Evolutionary conservation across 1,140 invertebrate genomes (phyloP).

Genomic region (Prorops nasuta): DNA sequence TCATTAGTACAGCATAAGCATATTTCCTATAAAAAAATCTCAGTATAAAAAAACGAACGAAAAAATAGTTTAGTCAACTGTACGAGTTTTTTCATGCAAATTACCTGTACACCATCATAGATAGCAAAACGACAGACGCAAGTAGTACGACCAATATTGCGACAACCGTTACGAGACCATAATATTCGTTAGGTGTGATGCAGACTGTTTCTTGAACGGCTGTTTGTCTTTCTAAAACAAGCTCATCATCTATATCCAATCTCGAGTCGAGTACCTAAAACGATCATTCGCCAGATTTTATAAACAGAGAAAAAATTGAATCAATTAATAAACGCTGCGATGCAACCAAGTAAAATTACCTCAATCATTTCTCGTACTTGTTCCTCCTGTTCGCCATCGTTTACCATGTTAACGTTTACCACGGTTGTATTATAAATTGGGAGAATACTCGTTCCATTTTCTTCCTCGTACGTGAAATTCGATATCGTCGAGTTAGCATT

Average conservation of each 20-base stretch:
- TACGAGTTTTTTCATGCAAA: not conserved
- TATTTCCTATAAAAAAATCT: slow-evolving; percentile 42
- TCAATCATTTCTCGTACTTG: slow-evolving; percentile 85
- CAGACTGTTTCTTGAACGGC: slow-evolving; percentile 67
- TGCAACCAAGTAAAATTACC: slow-evolving; percentile 60
- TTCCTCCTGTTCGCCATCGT: slow-evolving; percentile 52
- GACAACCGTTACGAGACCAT: slow-evolving; percentile 71
- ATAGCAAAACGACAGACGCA: slow-evolving; percentile 63
- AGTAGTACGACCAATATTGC: slow-evolving; percentile 69
- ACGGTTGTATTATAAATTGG: slow-evolving; percentile 13
- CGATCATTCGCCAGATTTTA: not conserved
- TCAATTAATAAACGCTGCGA: no score
- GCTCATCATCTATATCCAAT: slow-evolving; percentile 68
- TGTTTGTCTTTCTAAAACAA: slow-evolving; percentile 59
- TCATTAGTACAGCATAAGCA: slow-evolving; percentile 44
- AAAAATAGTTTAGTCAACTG: not conserved
- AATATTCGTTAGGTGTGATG: slow-evolving; percentile 72
- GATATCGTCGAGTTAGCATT: slow-evolving; percentile 8
- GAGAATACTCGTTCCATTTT: no score
- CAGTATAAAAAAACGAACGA: not conserved
- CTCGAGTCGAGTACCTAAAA: slow-evolving; percentile 67
- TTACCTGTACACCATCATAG: slow-evolving; percentile 69
- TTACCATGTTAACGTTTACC: slow-evolving; percentile 38
- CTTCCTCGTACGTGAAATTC: slow-evolving; percentile 8
- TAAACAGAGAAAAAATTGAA: no score